phyloP scores from a whole-genome alignment of 2,797 vertebrate genomes.

The Phrynocephalus vlangalii region DNA sequence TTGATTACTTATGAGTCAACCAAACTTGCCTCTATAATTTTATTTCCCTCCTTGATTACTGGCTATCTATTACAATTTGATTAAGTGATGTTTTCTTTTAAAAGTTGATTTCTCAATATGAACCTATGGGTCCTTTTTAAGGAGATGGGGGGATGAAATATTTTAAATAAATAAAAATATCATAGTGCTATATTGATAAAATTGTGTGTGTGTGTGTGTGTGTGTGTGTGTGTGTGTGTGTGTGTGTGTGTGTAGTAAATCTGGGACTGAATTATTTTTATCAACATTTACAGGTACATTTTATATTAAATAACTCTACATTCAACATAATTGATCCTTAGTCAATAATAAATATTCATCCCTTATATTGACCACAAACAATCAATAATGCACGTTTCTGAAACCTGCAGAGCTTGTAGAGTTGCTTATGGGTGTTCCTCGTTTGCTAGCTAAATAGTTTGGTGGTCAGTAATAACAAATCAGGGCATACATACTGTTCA shows the following conservation, averaged over 20 bases:
- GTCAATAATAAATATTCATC: not conserved
- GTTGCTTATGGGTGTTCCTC: too few species aligned
- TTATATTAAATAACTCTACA: not conserved
- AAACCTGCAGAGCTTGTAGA: not conserved
- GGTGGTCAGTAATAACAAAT: too few species aligned
- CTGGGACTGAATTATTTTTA: not conserved
- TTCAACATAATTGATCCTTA: not conserved
- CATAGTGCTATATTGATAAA: not conserved
- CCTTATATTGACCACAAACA: not conserved
- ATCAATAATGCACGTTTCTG: not conserved
- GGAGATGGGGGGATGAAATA: too few species aligned
- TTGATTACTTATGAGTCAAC: not conserved
- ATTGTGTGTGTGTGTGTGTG: too few species aligned
- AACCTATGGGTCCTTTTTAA: too few species aligned
- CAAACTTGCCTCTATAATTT: not conserved
- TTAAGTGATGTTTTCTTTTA: not conserved
- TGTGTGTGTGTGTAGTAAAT: not conserved
- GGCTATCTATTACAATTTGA: too few species aligned
- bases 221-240: too few species aligned
- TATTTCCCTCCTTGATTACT: not conserved
- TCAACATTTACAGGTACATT: not conserved
- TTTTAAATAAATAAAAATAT: too few species aligned
- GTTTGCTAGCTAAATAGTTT: too few species aligned
- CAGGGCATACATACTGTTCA: too few species aligned
- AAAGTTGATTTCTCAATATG: not conserved